Evolutionary conservation across 2,113 vertebrate genomes (phyloP).

Genomic region (Malurus cyaneus): DNA sequence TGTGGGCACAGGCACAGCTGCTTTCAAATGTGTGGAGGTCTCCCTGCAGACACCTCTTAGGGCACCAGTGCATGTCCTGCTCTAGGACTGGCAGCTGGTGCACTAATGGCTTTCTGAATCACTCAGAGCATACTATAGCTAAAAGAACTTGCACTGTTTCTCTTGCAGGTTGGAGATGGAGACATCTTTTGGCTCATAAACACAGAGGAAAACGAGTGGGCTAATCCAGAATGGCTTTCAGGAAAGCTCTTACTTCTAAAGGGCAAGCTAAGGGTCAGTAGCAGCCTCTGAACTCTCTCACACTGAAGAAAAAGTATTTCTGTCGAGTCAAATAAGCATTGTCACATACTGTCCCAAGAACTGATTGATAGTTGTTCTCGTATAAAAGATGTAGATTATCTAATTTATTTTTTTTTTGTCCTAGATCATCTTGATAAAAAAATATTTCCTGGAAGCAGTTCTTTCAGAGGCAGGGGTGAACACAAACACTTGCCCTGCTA

Average conservation of each 20-base stretch:
- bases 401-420: background rate
- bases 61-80: accelerated
- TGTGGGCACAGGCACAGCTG: background rate
- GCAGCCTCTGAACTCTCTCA: background rate
- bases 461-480: background rate
- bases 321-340: background rate
- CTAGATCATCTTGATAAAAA: background rate
- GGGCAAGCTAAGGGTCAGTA: background rate
- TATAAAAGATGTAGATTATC: background rate
- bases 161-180: background rate
- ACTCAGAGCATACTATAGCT: background rate
- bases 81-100: background rate
- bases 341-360: background rate
- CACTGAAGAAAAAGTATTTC: background rate
- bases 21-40: background rate
- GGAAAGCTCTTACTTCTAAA: background rate
- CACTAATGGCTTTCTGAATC: background rate
- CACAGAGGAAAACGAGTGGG: background rate
- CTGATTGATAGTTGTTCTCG: background rate
- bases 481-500: background rate
- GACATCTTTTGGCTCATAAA: background rate
- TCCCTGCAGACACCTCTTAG: background rate
- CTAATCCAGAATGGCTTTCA: background rate
- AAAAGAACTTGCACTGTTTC: background rate
- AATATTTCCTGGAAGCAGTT: background rate